phyloP scores from a whole-genome alignment of 2,797 vertebrate species.

The Squalus acanthias region DNA sequence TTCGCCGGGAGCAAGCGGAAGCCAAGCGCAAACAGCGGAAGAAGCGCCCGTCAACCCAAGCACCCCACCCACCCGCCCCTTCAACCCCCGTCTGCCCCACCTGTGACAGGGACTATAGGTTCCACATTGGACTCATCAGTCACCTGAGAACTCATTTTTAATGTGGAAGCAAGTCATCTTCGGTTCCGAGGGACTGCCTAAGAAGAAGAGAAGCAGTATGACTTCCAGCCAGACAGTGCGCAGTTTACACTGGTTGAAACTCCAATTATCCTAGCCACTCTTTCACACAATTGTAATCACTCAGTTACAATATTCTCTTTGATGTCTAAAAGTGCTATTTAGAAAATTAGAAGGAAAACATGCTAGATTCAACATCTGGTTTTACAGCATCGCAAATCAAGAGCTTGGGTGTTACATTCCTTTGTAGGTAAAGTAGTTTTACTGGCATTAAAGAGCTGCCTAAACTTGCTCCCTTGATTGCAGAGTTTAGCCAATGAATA shows the following conservation, averaged over 20 bases:
- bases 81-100: too few species aligned
- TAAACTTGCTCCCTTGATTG: not conserved
- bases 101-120: too few species aligned
- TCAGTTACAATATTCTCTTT: not conserved
- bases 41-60: too few species aligned
- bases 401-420: too few species aligned
- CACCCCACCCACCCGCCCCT: too few species aligned
- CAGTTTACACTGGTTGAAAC: not conserved
- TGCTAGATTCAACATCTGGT: not conserved
- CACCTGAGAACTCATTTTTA: too few species aligned
- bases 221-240: not conserved
- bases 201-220: not conserved
- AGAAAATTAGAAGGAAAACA: not conserved
- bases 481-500: not conserved
- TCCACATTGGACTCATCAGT: too few species aligned
- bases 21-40: too few species aligned
- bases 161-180: too few species aligned
- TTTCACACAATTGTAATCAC: not conserved
- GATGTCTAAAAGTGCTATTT: not conserved
- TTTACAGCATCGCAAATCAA: not conserved
- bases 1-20: too few species aligned
- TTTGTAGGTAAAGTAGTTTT: not conserved
- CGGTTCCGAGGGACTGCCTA: too few species aligned
- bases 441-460: not conserved
- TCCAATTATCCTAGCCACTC: not conserved